Percentiles rank a stretch among this genome's conserved stretches.
Conservation (phyloP, 2,888 invertebrate genomes). For the Tachystola acroxantha region DNA sequence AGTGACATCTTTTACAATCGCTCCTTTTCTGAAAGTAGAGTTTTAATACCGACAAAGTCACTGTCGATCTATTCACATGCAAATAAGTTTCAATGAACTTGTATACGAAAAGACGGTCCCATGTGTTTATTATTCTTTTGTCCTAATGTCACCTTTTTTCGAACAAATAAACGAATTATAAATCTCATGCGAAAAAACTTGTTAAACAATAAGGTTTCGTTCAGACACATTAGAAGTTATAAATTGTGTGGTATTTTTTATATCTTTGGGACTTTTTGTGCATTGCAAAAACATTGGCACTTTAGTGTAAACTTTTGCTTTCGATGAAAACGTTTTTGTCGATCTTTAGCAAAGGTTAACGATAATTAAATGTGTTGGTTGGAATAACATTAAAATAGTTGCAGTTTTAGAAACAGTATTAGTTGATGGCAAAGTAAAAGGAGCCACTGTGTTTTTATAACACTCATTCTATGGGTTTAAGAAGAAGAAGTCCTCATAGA, state of each 20-base stretch:
- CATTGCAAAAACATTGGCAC: constrained; percentile 4
- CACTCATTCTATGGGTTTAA: too few relatives aligned
- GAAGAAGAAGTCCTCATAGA: too few relatives aligned
- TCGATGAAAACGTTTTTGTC: background rate
- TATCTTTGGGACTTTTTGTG: background rate
- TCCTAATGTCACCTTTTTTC: constrained; percentile 25
- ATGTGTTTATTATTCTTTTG: constrained; percentile 40
- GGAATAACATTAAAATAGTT: too few relatives aligned
- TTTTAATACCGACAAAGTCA: constrained; percentile 61
- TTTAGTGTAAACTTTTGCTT: constrained; percentile 9
- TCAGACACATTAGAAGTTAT: too few relatives aligned
- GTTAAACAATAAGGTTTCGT: background rate
- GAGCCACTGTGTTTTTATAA: too few relatives aligned
- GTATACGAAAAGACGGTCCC: constrained; percentile 46
- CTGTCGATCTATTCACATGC: constrained; percentile 64
- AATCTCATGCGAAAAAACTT: background rate
- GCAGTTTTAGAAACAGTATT: too few relatives aligned
- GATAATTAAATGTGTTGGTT: too few relatives aligned
- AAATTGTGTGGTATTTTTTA: too few relatives aligned
- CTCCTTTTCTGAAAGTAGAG: constrained; percentile 56
- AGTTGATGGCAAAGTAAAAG: too few relatives aligned
- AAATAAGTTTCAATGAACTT: constrained; percentile 69
- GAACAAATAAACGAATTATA: constrained; percentile 30
- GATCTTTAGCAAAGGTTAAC: too few relatives aligned
- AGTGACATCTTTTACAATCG: constrained; percentile 47